Evolutionary conservation across 2,888 invertebrate species (phyloP).

Genomic region (Drosophila parthenogenetica): DNA sequence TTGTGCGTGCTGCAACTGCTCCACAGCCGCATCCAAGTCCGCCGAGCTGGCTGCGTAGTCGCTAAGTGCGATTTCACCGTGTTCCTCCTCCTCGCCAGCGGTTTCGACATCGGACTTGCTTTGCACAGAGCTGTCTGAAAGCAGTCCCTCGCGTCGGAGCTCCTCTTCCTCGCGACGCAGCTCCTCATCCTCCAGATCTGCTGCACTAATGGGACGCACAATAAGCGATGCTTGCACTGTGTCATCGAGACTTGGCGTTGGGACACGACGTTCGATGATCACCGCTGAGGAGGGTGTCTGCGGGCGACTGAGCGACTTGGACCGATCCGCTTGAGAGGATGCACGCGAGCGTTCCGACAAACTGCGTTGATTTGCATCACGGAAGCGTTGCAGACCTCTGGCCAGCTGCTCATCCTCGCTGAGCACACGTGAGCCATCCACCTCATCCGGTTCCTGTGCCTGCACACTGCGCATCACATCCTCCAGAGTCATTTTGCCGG

Average conservation of each 20-base stretch:
- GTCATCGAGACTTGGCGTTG: conserved; percentile 88
- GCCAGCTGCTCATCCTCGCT: conserved; percentile 87
- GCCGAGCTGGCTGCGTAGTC: conserved; percentile 81
- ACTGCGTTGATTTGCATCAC: conserved; percentile 87
- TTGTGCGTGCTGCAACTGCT: conserved; percentile 66
- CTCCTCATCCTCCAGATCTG: conserved; percentile 82
- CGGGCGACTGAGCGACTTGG: conserved; percentile 87
- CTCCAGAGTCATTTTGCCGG: conserved; percentile 82
- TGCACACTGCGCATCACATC: conserved; percentile 83
- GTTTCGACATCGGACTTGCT: conserved; percentile 80
- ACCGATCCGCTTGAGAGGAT: conserved; percentile 86
- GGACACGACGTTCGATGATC: conserved; percentile 87
- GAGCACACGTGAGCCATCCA: conserved; percentile 76
- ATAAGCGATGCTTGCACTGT: conserved; percentile 88
- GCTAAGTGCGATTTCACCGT: conserved; percentile 62
- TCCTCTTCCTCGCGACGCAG: conserved; percentile 80
- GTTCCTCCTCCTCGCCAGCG: conserved; percentile 82
- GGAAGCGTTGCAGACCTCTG: conserved; percentile 86
- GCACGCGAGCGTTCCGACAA: conserved; percentile 87
- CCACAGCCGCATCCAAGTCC: conserved; percentile 80
- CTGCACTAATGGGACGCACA: conserved; percentile 88
- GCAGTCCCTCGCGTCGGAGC: conserved; percentile 78
- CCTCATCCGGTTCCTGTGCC: conserved; percentile 69
- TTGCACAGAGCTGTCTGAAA: conserved; percentile 82
- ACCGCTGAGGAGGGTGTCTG: conserved; percentile 88